Evolutionary conservation across 2,888 invertebrate species (phyloP).

Genomic region (Caenorhabditis macrosperma): DNA sequence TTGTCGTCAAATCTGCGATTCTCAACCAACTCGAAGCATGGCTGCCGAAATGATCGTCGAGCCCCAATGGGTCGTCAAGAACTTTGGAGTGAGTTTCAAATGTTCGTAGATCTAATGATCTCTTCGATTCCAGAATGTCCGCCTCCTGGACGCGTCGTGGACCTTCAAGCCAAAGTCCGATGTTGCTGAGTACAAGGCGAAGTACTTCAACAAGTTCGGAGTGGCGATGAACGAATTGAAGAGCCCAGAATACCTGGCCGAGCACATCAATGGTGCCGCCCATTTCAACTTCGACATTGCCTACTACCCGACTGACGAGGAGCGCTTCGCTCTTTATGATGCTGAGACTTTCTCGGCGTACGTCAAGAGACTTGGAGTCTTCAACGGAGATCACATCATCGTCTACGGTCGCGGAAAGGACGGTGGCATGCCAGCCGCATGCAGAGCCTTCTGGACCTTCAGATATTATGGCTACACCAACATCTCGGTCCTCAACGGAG

Average conservation of each 20-base stretch:
- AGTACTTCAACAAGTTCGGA: conserved; percentile 71
- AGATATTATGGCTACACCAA: conserved; percentile 70
- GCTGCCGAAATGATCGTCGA: conserved; percentile 59
- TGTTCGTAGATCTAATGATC: background rate
- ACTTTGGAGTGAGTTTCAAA: conserved; percentile 52
- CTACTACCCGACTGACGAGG: conserved; percentile 70
- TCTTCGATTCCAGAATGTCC: conserved; percentile 53
- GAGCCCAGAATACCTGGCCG: conserved; percentile 58
- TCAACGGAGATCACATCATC: conserved; percentile 69
- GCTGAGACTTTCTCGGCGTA: conserved; percentile 71
- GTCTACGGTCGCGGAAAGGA: conserved; percentile 69
- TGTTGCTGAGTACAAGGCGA: conserved; percentile 61
- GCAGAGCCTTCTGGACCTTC: conserved; percentile 71
- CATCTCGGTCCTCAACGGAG: conserved; percentile 66
- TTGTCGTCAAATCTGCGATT: conserved; percentile 13
- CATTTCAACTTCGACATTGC: conserved; percentile 74
- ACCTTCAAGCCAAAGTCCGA: conserved; percentile 57
- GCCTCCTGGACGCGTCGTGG: conserved; percentile 61
- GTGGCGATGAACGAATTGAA: conserved; percentile 62
- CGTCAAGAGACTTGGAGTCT: conserved; percentile 69
- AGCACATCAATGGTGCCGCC: conserved; percentile 70
- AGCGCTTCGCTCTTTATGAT: conserved; percentile 67
- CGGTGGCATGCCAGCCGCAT: conserved; percentile 71
- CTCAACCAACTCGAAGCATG: conserved; percentile 48
- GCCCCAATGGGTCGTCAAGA: conserved; percentile 57